These are phyloP conservation scores for Drosophila bifasciata DNA, from an alignment of 1,140 invertebrate genomes.

Conservation along the genomic window DNA sequence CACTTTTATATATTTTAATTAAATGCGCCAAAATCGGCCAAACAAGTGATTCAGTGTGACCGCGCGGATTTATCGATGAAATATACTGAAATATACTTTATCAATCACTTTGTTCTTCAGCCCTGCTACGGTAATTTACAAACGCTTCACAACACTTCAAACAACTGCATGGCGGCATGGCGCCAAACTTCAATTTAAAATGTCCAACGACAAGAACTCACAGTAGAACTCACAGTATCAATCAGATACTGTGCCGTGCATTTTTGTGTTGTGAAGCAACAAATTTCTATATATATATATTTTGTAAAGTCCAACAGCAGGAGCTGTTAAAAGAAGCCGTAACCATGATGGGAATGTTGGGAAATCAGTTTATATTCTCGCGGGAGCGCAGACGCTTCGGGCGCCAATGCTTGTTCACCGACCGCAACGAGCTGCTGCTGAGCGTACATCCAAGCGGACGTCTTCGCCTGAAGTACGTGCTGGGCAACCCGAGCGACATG, in stretches of 20 bases:
- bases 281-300: not conserved
- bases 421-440: conserved; percentile 89
- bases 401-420: conserved; percentile 89
- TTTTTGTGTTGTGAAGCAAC: conserved; percentile 1
- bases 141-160: no score
- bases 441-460: conserved; percentile 87
- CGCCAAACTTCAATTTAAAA: no score
- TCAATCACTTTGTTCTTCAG: no score
- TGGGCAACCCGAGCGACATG: conserved; percentile 88
- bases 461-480: conserved; percentile 87
- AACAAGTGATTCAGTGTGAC: no score
- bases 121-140: no score
- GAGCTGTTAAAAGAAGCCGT: not conserved
- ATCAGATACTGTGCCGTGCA: not conserved
- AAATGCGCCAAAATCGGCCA: no score
- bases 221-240: not conserved
- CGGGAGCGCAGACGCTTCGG: conserved; percentile 89
- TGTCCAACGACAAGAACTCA: no score
- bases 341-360: conserved; percentile 20
- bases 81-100: no score
- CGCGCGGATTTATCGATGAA: no score
- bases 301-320: no score
- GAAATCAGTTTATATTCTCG: conserved; percentile 65
- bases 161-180: no score
- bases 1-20: not conserved